Base-by-base conservation (phyloP, 2,113 vertebrate genomes). In the Pelodiscus sinensis region DNA sequence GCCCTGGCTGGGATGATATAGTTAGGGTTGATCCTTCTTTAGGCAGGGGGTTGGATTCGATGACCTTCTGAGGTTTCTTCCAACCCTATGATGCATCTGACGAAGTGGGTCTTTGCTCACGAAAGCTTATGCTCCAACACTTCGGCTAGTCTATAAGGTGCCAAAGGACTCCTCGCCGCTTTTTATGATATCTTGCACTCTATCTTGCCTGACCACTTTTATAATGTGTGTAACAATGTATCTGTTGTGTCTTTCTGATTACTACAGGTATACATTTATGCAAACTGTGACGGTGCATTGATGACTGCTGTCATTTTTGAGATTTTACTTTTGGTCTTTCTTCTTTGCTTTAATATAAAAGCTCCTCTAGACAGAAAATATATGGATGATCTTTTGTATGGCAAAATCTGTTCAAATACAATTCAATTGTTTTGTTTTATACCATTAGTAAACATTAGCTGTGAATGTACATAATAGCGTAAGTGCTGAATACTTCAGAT, bases 401-500 rank as follows among this genome's bases (percentile, higher is more conserved):
- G 25, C 35, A 89, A 81, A 55, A 19, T 15, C 29, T 71, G 6
- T 83, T 94, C 95, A 90, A 91, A 56, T 57, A 44, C 21, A 79
- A 81, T 5, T 24, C 25, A 92, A 19, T 79, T 56, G 35, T 81
- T 84, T 95, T 86, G 65, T n/a, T 91, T 93, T 77, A 11, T 38
- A 9, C 51, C 3, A 9, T 92, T 88, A 94, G 54, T 18, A 50
- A 90, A 92, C 71, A 84, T 27, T 87, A 88, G 60, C 24, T 58
- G 31, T 81, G 55, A 90, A 80, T 60, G 31, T 35, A 58, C 81
- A 90, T 92, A 29, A 8, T 87, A 60, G 77, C 90, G 71, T 82
- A 65, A 89, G 92, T 86, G 21, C 57, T 84, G 35, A 85, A 57
- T 90, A 54, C 73, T 94, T 94, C n/a, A 86, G 75, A 92, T 86